These are phyloP conservation scores for Anthopleura xanthogrammica DNA, from an alignment of 92 coral and sea anemone species.

Conservation along the genomic window DNA sequence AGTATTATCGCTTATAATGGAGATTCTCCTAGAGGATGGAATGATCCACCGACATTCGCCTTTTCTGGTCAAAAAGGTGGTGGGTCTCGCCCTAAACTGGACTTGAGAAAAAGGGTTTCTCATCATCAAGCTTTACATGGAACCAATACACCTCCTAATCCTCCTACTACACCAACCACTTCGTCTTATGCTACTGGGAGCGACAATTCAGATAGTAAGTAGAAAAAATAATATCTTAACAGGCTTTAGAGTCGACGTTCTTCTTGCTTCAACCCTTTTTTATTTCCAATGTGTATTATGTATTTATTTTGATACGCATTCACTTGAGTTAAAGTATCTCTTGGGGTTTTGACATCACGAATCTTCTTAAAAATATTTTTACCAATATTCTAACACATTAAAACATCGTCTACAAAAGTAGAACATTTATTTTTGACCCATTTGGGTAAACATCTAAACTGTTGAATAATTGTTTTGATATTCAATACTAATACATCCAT, in stretches of 20 bases:
- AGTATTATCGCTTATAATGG: constrained; percentile 91
- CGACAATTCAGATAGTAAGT: constrained; percentile 60
- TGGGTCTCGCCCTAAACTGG: constrained; percentile 81
- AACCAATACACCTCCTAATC: constrained; percentile 53
- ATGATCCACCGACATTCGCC: constrained; percentile 96
- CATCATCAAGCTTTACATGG: constrained; percentile 98
- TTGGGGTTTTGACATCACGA: background rate
- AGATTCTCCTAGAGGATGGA: constrained; percentile 98
- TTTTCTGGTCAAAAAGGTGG: constrained; percentile 65
- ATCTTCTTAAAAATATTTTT: too few species aligned
- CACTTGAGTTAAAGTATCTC: too few species aligned
- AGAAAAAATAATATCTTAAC: background rate
- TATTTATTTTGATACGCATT: background rate
- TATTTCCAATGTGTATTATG: background rate
- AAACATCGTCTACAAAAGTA: background rate
- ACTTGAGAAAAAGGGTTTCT: constrained; percentile 92
- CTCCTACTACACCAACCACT: constrained; percentile 40
- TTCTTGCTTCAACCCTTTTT: background rate
- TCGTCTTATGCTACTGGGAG: constrained; percentile 16
- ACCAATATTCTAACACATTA: too few species aligned
- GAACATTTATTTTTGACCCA: too few species aligned
- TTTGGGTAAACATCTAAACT: background rate
- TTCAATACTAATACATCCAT: background rate
- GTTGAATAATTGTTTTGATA: background rate
- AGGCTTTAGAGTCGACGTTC: background rate